Conservation (phyloP, 1,140 invertebrate species). For the Pachypeltis micranthus region DNA sequence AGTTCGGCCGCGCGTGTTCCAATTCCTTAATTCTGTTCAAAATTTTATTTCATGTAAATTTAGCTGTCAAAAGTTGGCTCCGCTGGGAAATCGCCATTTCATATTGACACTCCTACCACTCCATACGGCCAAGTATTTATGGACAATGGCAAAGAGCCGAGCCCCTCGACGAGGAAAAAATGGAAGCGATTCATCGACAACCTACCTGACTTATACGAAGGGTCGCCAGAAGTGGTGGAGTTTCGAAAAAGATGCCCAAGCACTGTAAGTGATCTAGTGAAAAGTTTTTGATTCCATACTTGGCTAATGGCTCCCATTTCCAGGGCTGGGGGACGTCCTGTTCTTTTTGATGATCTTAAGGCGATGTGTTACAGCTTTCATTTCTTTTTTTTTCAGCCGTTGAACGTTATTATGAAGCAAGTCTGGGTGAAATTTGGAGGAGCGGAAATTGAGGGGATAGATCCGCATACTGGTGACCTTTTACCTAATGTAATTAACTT, state of each 20-base stretch:
- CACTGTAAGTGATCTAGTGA: background rate
- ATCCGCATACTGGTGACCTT: constrained; percentile 15
- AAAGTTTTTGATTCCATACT: too few species aligned
- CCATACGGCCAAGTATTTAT: constrained; percentile 41
- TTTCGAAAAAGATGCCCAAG: constrained; percentile 1
- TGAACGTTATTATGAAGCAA: constrained; percentile 28
- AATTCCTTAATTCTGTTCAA: too few species aligned
- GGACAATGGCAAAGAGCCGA: constrained; percentile 35
- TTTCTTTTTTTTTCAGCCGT: constrained; percentile 35
- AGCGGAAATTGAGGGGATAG: constrained; percentile 15
- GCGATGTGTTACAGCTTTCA: too few species aligned
- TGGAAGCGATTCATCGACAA: constrained; percentile 39
- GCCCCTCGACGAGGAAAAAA: constrained; percentile 38
- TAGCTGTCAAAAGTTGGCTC: constrained; percentile 2
- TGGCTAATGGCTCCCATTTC: too few species aligned
- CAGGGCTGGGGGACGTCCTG: too few species aligned
- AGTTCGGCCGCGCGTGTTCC: too few species aligned
- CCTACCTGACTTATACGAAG: constrained; percentile 16
- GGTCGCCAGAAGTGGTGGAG: constrained; percentile 6
- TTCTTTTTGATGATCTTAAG: too few species aligned
- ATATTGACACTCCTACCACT: constrained; percentile 39
- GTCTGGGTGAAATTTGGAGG: constrained; percentile 17
- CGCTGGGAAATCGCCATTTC: constrained; percentile 25
- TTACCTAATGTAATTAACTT: constrained; percentile 11
- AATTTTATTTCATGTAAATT: too few species aligned